A percentile compares a stretch with the other conserved stretches of the same genome.
These are phyloP conservation scores for Heliocidaris tuberculata DNA, from an alignment of 35 echinoderm and acorn worm species.

Conservation along the genomic window DNA sequence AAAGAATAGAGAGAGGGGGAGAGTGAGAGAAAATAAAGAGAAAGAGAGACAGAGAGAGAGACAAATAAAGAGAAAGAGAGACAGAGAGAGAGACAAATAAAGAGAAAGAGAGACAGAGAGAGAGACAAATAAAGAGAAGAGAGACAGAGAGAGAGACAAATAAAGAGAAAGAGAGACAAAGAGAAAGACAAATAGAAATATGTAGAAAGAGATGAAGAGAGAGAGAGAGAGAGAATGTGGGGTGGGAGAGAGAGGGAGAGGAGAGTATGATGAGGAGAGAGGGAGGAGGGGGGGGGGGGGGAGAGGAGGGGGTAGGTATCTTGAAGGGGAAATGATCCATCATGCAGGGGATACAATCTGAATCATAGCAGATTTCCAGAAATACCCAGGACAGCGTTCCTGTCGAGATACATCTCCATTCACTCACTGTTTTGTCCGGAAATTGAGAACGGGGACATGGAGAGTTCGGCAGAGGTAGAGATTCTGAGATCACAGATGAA, in stretches of 20 bases:
- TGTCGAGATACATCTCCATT: not conserved
- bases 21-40: no score
- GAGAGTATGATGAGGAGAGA: not conserved
- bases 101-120: not conserved
- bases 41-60: no score
- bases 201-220: no score
- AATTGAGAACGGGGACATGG: not conserved
- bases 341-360: not conserved
- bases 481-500: not conserved
- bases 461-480: not conserved
- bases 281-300: no score
- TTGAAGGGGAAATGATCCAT: not conserved
- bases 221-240: no score
- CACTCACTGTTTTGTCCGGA: not conserved
- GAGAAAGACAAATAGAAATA: not conserved
- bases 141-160: no score
- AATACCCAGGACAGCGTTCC: slow-evolving; percentile 4
- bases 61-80: no score
- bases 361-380: not conserved
- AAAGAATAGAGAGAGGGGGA: no score
- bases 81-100: not conserved
- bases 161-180: not conserved
- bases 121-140: not conserved
- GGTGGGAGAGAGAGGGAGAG: not conserved
- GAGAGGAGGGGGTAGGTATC: not conserved